Conservation (phyloP, 2,113 vertebrate genomes). For the Carassius auratus region DNA sequence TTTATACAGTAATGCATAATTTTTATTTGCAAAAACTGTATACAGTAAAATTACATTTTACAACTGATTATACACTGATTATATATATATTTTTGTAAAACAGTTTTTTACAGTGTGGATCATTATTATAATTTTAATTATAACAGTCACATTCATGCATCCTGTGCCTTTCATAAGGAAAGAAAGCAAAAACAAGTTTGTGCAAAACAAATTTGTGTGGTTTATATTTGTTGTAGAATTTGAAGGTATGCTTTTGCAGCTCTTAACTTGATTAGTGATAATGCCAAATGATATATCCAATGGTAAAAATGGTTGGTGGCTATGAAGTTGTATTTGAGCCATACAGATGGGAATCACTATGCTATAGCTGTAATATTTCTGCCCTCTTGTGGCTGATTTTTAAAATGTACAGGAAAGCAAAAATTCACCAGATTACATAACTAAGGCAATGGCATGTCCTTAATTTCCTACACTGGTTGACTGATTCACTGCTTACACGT, state of each 20-base stretch:
- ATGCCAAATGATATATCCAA: background rate
- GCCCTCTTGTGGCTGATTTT: conserved; percentile 26
- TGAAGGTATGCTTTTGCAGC: background rate
- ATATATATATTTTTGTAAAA: background rate
- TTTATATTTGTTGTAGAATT: background rate
- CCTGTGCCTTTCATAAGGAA: background rate
- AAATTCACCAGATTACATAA: background rate
- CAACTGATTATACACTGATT: too few relatives aligned
- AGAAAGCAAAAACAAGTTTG: background rate
- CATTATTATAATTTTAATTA: background rate
- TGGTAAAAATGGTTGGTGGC: background rate
- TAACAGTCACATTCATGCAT: background rate
- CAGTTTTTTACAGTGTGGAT: background rate
- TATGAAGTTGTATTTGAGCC: background rate
- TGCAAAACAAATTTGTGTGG: background rate
- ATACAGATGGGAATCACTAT: background rate
- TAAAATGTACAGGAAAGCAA: background rate
- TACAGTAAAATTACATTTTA: background rate
- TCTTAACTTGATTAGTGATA: background rate
- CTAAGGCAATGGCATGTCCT: background rate
- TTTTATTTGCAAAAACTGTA: background rate
- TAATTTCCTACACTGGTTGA: background rate
- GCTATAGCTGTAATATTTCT: background rate
- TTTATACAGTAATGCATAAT: background rate
- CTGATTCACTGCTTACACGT: background rate